Evolutionary conservation across 2,113 vertebrate species (phyloP).

Genomic region (Opisthocomus hoazin): DNA sequence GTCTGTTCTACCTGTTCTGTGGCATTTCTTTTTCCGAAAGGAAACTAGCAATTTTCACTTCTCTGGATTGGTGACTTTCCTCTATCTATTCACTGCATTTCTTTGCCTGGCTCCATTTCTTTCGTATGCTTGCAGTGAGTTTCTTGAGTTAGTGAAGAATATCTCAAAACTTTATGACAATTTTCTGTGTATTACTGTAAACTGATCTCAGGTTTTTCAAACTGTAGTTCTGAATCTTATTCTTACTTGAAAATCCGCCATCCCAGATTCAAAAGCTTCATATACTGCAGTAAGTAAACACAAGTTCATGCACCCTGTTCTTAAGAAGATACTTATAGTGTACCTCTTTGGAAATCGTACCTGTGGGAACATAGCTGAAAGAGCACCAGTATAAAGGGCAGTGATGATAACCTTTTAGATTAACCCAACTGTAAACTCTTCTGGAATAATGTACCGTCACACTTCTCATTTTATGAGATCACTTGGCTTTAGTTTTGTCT

Average conservation of each 20-base stretch:
- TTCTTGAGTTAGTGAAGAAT: not conserved
- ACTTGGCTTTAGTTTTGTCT: not conserved
- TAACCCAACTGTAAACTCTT: not conserved
- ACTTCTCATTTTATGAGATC: not conserved
- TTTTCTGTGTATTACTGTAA: not conserved
- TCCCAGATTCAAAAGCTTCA: not conserved
- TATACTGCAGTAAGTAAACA: not conserved
- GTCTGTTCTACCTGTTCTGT: not conserved
- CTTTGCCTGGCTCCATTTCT: not conserved
- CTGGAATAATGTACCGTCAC: not conserved
- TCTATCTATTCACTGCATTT: not conserved
- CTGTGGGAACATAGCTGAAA: not conserved
- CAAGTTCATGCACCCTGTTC: not conserved
- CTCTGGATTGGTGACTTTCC: not conserved
- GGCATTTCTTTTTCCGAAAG: not conserved
- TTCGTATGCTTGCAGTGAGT: not conserved
- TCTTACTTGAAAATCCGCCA: not conserved
- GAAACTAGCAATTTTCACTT: not conserved
- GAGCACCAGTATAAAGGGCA: not conserved
- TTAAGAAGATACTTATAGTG: not conserved
- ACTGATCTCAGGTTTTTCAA: not conserved
- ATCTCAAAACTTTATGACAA: not conserved
- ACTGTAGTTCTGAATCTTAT: not conserved
- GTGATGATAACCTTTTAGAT: not conserved
- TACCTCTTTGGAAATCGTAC: not conserved